Base-by-base conservation (phyloP, 2,113 vertebrate genomes). In the Rhadina sibilatrix region DNA sequence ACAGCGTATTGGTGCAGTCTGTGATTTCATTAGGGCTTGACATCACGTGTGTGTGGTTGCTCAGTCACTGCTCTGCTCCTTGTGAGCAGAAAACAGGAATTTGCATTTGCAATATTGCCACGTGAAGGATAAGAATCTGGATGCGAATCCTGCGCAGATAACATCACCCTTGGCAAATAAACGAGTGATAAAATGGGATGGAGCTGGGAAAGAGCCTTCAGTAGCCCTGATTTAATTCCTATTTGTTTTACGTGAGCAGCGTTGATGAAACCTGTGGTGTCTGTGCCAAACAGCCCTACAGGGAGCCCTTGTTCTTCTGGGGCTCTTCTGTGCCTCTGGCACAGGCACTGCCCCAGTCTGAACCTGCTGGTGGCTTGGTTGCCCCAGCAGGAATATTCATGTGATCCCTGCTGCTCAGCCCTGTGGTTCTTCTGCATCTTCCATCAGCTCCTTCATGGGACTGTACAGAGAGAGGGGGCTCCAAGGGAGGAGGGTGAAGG, bases 101-200 rank as follows among this genome's bases (percentile, higher is more conserved):
- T 93, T 77, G 85, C 85, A 83, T 91, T 95, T 82, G 78, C 87
- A 70, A 1, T 72, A 18, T 89, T 78, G 88, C 59, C 57, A 33
- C 21, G 7, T 27, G n/a, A 31, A 46, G 78, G 90, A 78, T 90
- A 50, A 66, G 71, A 49, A 87, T 92, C 79, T 60, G 88, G 60
- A 79, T 70, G 60, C 0, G 2, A 86, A 53, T 70, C 12, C 64
- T 6, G 35, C 7, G 30, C 68, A 6, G 82, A 77, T 88, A 92
- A 22, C 81, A 76, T 94, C 68, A 33, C 30, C 61, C 57, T 68
- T 89, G 94, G 92, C 88, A 64, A 80, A 85, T 74, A 68, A 93
- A 37, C 2, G 22, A 66, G 66, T 38, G 82, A 66, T 83, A 46
- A 88, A 89, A 90, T 25, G 75, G 56, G 40, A 37, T 24, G 56